These are phyloP conservation scores for Loris lydekkerianus DNA, from an alignment of 2,797 vertebrate genomes.

Conservation along the genomic window DNA sequence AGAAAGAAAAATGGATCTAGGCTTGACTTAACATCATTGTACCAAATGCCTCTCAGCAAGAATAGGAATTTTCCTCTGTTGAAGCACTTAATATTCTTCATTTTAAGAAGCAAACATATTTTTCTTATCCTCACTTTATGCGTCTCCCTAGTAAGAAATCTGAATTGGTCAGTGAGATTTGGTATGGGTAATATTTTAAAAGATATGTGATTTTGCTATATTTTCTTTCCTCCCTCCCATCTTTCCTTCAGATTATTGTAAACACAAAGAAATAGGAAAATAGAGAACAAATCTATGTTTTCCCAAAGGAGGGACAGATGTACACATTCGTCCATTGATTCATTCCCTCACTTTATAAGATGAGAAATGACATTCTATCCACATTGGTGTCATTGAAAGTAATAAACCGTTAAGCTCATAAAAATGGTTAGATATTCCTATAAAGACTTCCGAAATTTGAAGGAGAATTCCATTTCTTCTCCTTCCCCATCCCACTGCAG, in stretches of 20 bases:
- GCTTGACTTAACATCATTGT: slow-evolving; percentile 11
- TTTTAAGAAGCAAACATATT: slow-evolving; percentile 42
- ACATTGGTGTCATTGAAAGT: slow-evolving; percentile 11
- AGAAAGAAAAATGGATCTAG: slow-evolving; percentile 10
- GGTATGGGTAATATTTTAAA: background rate
- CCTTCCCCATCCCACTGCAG: background rate
- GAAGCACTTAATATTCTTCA: slow-evolving; percentile 21
- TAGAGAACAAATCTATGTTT: background rate
- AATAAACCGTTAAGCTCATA: background rate
- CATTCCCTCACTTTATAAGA: slow-evolving; percentile 11
- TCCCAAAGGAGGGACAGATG: background rate
- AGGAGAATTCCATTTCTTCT: background rate
- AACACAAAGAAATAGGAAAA: background rate
- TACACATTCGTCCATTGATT: background rate
- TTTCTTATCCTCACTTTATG: slow-evolving; percentile 41
- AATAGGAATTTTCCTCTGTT: slow-evolving; percentile 52
- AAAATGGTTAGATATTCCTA: slow-evolving; percentile 14
- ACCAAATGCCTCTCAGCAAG: background rate
- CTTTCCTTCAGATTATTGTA: background rate
- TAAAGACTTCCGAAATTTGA: slow-evolving; percentile 21
- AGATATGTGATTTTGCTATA: background rate
- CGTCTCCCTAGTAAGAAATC: slow-evolving; percentile 30
- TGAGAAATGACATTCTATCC: slow-evolving; percentile 43
- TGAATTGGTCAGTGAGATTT: background rate
- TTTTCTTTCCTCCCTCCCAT: background rate